Evolutionary conservation across 64 coral and sea anemone genomes (phyloP).

Genomic region (Catalaphyllia jardinei): DNA sequence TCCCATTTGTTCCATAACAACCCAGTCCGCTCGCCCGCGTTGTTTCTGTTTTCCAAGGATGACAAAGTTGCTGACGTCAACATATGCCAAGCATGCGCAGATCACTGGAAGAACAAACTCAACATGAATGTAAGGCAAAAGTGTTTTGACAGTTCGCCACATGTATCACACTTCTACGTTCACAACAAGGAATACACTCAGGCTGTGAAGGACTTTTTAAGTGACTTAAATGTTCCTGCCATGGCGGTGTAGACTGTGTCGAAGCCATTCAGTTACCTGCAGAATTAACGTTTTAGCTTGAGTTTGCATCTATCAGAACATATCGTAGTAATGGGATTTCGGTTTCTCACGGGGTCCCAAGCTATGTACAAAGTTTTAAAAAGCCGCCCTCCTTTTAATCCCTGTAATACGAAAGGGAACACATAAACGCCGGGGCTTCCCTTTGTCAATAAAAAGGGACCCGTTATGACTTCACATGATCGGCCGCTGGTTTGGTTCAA

Average conservation of each 20-base stretch:
- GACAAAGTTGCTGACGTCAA: conserved; percentile 70
- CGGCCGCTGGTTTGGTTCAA: too few relatives aligned
- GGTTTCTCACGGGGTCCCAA: too few relatives aligned
- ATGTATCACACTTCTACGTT: conserved; percentile 91
- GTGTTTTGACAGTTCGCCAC: conserved; percentile 87
- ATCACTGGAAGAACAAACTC: conserved; percentile 60
- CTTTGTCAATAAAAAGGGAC: too few relatives aligned
- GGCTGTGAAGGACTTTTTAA: conserved; percentile 62
- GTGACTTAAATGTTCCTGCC: conserved; percentile 16
- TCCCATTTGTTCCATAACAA: conserved; percentile 80
- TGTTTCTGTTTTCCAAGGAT: conserved; percentile 87
- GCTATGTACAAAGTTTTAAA: too few relatives aligned
- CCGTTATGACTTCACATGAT: too few relatives aligned
- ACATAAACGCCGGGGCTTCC: too few relatives aligned
- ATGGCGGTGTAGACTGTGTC: not conserved
- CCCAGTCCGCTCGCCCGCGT: conserved; percentile 67
- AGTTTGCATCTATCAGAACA: too few relatives aligned
- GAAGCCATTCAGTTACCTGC: too few relatives aligned
- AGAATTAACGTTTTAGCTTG: too few relatives aligned
- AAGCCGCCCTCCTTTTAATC: too few relatives aligned
- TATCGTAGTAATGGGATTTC: too few relatives aligned
- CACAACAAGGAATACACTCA: conserved; percentile 81
- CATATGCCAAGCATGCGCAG: conserved; percentile 39
- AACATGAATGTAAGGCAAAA: conserved; percentile 63
- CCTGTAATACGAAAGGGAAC: too few relatives aligned